Evolutionary conservation across 2,113 vertebrate genomes (phyloP).

Genomic region (Chaetodon auriga): DNA sequence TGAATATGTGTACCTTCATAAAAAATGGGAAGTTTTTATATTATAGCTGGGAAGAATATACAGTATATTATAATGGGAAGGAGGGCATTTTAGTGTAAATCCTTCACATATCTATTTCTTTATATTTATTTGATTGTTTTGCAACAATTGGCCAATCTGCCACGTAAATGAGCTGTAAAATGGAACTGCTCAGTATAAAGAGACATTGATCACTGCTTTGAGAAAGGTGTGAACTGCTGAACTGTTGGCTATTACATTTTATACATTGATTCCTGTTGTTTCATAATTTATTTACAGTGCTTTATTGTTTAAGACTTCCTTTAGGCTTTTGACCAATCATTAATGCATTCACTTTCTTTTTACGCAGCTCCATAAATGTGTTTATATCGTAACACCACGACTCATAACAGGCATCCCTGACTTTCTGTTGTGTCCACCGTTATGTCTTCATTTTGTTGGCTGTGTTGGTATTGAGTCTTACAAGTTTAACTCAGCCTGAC

Average conservation of each 20-base stretch:
- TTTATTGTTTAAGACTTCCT: background rate
- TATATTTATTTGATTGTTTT: background rate
- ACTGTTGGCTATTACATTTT: background rate
- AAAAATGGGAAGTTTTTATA: background rate
- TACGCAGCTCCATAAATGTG: background rate
- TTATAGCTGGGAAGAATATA: no score
- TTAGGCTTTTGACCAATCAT: background rate
- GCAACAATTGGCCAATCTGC: background rate
- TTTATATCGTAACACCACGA: background rate
- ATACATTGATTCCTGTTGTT: background rate
- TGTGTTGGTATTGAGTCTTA: constrained; percentile 44
- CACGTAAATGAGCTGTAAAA: background rate
- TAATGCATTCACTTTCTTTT: background rate
- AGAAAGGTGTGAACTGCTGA: background rate
- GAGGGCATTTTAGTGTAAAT: background rate
- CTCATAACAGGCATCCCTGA: background rate
- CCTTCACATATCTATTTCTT: background rate
- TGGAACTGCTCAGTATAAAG: background rate
- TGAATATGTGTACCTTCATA: no score
- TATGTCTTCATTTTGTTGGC: constrained; percentile 22
- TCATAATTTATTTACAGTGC: background rate
- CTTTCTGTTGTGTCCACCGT: background rate
- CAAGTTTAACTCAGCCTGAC: constrained; percentile 35
- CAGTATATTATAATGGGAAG: background rate
- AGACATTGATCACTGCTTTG: background rate